Base-by-base conservation (phyloP, 2,888 invertebrate species). In the Ceramica pisi region DNA sequence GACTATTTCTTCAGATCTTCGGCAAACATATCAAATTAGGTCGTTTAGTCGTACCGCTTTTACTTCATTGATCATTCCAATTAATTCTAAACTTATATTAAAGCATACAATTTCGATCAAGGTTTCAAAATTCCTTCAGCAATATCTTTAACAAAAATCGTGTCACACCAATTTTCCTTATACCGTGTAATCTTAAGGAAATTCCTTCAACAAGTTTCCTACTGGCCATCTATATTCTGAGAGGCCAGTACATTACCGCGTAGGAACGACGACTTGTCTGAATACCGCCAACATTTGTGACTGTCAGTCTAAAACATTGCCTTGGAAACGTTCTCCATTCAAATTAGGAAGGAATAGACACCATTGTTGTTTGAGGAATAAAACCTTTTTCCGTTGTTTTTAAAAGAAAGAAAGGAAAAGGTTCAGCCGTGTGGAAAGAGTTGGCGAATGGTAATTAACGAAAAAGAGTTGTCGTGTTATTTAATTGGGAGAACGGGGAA, bases 381-480 rank as follows among this genome's bases (percentile, higher is more conserved):
- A 65, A 72, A 72, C 65, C 82, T 59, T 81, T 80, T 79, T 68
- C 38, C 50, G 66, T 72, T 78, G 72, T 72, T 51, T 65, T 59
- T 31, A 19, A 38, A 53, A 57, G 26, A 60, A 55, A 48, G 10
- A 19, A 19, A 48, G 50, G 19, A 57, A 72, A 67, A 50, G 38
- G 10, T 55, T 51, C 14, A 35, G 41, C 19, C 46, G 4, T 14
- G 67, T n/a, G 53, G 51, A 66, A 65, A 46, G 64, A 71, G 61
- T 69, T 68, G 63, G 41, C 35, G 46, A 67, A 71, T 57, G 64
- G 41, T 71, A 79, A 81, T 79, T 68, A 81, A 65, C 19, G 38
- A 35, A 61, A 74, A 71, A 55, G 57, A 65, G 50, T 67, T 81
- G 48, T 57, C 14, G 46, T 53, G 57, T 62, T 23, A 61, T 48